Evolutionary conservation across 1,140 invertebrate genomes (phyloP).

Genomic region (Antheraea pernyi): DNA sequence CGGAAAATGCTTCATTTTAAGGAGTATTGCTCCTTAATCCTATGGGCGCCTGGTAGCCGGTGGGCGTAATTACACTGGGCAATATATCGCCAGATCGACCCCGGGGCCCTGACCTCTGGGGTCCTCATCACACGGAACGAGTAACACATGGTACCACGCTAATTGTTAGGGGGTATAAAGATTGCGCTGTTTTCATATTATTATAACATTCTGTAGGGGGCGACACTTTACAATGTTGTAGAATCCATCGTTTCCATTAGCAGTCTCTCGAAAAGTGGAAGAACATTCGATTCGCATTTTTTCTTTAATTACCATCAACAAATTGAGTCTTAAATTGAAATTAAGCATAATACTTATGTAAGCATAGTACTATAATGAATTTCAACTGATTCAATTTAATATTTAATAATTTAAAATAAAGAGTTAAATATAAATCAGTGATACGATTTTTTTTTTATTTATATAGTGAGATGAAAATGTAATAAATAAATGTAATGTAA

Average conservation of each 20-base stretch:
- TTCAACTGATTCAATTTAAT: too few relatives aligned
- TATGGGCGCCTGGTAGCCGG: slow-evolving; percentile 44
- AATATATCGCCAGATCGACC: slow-evolving; percentile 59
- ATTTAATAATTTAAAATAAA: too few relatives aligned
- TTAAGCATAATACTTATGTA: too few relatives aligned
- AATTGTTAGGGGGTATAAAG: slow-evolving; percentile 44
- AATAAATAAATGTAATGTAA: too few relatives aligned
- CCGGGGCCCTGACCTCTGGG: slow-evolving; percentile 43
- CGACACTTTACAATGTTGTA: neutral
- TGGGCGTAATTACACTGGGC: slow-evolving; percentile 55
- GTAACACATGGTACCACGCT: slow-evolving; percentile 60
- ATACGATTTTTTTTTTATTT: too few relatives aligned
- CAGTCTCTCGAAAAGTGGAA: neutral
- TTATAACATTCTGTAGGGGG: slow-evolving; percentile 15
- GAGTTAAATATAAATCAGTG: too few relatives aligned
- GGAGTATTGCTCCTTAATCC: slow-evolving; percentile 59
- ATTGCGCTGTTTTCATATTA: slow-evolving; percentile 35
- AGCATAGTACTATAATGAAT: too few relatives aligned
- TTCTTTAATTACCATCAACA: too few relatives aligned
- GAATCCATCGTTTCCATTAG: neutral
- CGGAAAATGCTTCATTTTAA: slow-evolving; percentile 57
- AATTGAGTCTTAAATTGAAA: too few relatives aligned
- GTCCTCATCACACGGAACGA: slow-evolving; percentile 44
- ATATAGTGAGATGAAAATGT: too few relatives aligned
- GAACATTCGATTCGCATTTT: too few relatives aligned